phyloP scores from a whole-genome alignment of 2,888 invertebrate genomes.

The Caradrina kadenii region DNA sequence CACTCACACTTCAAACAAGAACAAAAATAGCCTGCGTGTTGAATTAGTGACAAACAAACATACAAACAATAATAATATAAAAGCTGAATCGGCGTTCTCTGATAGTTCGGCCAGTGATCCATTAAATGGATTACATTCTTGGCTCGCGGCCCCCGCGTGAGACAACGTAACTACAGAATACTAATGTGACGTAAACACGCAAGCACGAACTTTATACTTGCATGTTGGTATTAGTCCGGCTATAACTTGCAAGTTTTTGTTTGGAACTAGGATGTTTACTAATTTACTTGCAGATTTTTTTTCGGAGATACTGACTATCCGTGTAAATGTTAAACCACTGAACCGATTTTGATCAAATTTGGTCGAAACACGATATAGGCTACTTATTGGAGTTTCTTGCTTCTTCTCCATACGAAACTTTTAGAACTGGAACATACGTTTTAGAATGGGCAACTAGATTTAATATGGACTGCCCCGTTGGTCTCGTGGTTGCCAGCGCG shows the following conservation, averaged over 20 bases:
- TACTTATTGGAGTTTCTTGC: no score
- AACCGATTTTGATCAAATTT: no score
- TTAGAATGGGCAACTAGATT: no score
- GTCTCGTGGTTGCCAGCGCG: no score
- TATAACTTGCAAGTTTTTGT: conserved; percentile 22
- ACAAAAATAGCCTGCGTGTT: conserved; percentile 6
- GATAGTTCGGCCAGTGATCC: conserved; percentile 79
- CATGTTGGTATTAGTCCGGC: not conserved
- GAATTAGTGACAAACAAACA: conserved; percentile 34
- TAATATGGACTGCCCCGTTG: no score
- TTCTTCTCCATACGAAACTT: no score
- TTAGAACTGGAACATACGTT: no score
- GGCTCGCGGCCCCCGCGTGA: conserved; percentile 73
- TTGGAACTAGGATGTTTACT: conserved; percentile 3
- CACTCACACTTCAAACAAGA: conserved; percentile 4
- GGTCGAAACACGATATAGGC: no score
- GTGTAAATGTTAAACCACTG: no score
- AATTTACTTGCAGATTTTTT: not conserved
- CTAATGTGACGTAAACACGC: conserved; percentile 61
- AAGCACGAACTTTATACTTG: conserved; percentile 3
- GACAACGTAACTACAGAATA: conserved; percentile 76
- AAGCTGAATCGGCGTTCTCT: conserved; percentile 54
- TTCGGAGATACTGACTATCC: no score
- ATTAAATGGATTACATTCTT: conserved; percentile 85
- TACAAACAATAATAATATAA: conserved; percentile 28